Conservation (phyloP, 53 echinoderm and acorn worm species). For the Mesocentrotus franciscanus region DNA sequence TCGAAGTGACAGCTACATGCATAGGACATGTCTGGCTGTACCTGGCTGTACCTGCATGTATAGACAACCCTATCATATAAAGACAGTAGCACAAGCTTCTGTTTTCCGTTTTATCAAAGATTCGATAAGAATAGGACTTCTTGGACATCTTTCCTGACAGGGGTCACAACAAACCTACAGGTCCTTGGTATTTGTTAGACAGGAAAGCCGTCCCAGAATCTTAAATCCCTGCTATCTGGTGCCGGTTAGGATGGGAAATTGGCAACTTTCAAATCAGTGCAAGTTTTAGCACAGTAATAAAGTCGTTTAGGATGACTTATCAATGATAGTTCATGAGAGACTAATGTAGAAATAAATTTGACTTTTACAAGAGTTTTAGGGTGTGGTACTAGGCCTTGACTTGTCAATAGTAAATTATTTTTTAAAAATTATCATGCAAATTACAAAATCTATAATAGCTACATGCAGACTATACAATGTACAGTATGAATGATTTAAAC, state of each 20-base stretch:
- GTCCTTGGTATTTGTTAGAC: conserved; percentile 23
- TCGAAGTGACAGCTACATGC: too few relatives aligned
- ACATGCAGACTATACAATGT: too few relatives aligned
- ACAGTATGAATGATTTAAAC: too few relatives aligned
- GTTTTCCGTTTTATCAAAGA: not conserved
- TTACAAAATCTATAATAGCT: too few relatives aligned
- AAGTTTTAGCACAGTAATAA: not conserved
- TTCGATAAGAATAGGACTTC: not conserved
- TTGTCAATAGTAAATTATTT: not conserved
- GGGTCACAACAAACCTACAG: conserved; percentile 15
- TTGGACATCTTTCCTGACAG: conserved; percentile 6
- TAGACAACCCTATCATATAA: not conserved
- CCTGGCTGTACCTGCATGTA: too few relatives aligned
- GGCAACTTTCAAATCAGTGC: not conserved
- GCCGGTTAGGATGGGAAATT: not conserved
- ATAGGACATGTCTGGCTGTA: not conserved
- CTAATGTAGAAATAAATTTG: not conserved
- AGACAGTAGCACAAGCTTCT: not conserved
- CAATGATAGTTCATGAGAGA: not conserved
- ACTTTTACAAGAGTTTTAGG: not conserved
- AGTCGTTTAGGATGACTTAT: not conserved
- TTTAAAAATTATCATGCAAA: too few relatives aligned
- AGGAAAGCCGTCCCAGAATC: conserved; percentile 35
- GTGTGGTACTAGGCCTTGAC: not conserved
- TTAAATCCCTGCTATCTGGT: not conserved